Base-by-base conservation (phyloP, 2,797 vertebrate species). In the Poecilia wingei region DNA sequence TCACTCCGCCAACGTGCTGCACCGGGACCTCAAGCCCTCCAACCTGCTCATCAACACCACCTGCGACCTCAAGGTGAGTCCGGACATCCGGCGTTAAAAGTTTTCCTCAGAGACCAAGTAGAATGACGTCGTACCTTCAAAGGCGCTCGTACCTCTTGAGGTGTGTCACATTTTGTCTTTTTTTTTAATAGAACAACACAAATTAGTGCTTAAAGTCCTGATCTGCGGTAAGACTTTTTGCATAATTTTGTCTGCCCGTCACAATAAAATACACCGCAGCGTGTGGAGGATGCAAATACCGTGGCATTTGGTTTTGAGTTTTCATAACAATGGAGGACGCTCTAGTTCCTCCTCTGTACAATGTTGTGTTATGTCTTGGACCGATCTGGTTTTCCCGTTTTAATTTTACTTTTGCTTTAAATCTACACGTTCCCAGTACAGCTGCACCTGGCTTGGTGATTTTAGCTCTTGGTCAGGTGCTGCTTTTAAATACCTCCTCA, bases 21-120 rank as follows among this genome's bases (percentile, higher is more conserved):
- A 98, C 94, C 96, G 97, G 36, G 97, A 98, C 90, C 96, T 99
- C 74, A 99, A 99, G 76, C 98, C 98, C 82, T 97, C 96, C 92
- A 99, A 98, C 95, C 95, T 99, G 33, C 93, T 99, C 92, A 97
- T 99, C 91, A 99, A 98, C 92, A 98, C 98, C 96, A 98, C 97
- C 85, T 98, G 97, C 75, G 98, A 98, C 96, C 97, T 99, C 86
- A 99, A 98, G 97, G 97, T 98, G 71, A 83, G 51, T 70, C 0
- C 25, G 12, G 49, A 68, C 69, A 51, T 45, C 12, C 22, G 9
- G 8, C 43, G n/a, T 25, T 61, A 7, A 53, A 36, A 13, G 36
- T 36, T 45, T 14, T 25, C 68, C 45, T 28, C 61, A 9, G 18
- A 28, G n/a, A 14, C 57, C 12, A 59, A 28, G 13, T 14, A 33